A percentile compares a stretch with the other conserved stretches of the same genome.
phyloP scores from a whole-genome alignment of 2,797 vertebrate genomes.

The Coendou prehensilis region DNA sequence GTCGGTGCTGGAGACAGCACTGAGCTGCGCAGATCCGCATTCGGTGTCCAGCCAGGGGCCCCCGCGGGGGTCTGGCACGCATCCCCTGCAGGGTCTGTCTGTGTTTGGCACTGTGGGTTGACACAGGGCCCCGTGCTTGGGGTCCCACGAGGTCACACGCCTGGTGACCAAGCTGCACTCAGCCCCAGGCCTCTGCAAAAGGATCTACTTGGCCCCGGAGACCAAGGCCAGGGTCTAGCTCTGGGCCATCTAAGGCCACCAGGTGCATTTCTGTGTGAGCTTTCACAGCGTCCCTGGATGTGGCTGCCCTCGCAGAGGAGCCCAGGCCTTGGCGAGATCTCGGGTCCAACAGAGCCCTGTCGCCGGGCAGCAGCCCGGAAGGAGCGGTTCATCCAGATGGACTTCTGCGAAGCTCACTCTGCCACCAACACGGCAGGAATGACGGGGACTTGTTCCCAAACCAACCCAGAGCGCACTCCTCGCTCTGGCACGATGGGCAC shows the following conservation, averaged over 20 bases:
- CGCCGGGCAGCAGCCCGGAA: neutral
- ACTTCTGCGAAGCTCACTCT: neutral
- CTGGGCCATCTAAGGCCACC: neutral
- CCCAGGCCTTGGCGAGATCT: neutral
- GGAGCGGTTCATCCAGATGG: neutral
- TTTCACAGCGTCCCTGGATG: neutral
- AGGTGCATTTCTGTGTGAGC: no score
- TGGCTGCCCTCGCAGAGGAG: neutral
- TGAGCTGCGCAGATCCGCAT: neutral
- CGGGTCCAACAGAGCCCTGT: neutral
- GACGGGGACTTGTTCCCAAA: neutral
- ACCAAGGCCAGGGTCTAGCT: neutral
- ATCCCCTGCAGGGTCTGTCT: neutral
- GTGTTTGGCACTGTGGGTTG: neutral
- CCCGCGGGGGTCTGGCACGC: rapidly evolving
- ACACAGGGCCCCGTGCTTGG: neutral
- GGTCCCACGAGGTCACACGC: neutral
- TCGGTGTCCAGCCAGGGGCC: rapidly evolving
- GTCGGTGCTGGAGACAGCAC: neutral
- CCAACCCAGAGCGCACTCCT: neutral
- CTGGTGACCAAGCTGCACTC: neutral
- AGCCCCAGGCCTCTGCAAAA: neutral
- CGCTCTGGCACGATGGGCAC: neutral
- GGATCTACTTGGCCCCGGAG: neutral
- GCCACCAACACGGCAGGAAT: rapidly evolving